Base-by-base conservation (phyloP, 37 sponge, comb jelly and placozoan species). In the Cliona cf. orientalis region DNA sequence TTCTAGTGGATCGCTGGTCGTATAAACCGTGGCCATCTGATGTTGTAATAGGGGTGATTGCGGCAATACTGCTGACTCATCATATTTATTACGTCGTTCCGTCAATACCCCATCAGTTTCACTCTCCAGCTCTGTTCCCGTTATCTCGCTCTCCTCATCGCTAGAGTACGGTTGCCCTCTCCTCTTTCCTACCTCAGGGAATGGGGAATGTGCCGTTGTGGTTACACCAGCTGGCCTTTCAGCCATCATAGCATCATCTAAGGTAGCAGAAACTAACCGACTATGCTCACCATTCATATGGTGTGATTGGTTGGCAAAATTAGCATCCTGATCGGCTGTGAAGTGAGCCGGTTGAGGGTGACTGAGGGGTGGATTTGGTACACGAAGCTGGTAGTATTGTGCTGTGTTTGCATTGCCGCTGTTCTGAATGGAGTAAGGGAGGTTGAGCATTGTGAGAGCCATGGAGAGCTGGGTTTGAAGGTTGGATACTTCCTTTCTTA, bases 401-500 rank as follows among this genome's bases (percentile, higher is more conserved):
- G n/a, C n/a, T n/a, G n/a, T n/a, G n/a, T n/a, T n/a, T n/a, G n/a
- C n/a, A 14, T 14, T 49, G 53, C 53, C 14, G 53, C 53, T 49
- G 53, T 49, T 49, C 14, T 9, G 9, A 14, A 14, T 9, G 14
- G 9, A 19, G 53, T 49, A 14, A 49, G 53, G 14, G 53, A 19
- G 53, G 53, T 9, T 49, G 53, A 14, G 53, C 14, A 14, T 9
- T 49, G 53, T 9, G 14, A 14, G 53, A 49, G 53, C 14, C 34
- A 65, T 2, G 3, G 66, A 6, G 5, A 65, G 26, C 32, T 33
- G 31, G 31, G 34, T 35, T 29, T 65, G 66, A 65, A 65, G 26
- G 35, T 65, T 33, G 35, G 66, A 32, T 19, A 65, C 6, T 35
- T 65, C 66, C 19, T 65, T 65, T 35, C 35, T 65, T n/a, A 65